Percentiles rank a stretch among this genome's conserved stretches.
phyloP scores from a whole-genome alignment of 2,113 vertebrate species.

The Phasianus colchicus region DNA sequence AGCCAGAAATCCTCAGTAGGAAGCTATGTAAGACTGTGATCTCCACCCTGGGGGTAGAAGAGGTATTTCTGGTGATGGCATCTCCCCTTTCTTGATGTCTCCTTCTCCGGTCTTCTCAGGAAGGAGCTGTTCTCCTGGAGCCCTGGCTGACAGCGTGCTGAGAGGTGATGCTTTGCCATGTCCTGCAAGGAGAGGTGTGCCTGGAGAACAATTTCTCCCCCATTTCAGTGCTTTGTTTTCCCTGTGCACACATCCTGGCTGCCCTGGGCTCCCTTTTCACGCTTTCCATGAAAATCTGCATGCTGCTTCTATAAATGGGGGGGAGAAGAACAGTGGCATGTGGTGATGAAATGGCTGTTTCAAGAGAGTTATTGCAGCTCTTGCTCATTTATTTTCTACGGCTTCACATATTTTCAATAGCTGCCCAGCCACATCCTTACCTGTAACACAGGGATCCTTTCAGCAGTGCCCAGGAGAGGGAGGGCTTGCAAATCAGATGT shows the following conservation, averaged over 20 bases:
- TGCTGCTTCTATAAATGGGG: background rate
- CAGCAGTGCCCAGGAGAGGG: conserved; percentile 28
- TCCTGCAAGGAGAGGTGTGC: background rate
- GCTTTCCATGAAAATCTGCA: fast-evolving
- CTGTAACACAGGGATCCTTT: conserved; percentile 76
- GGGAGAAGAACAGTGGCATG: background rate
- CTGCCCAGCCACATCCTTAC: conserved; percentile 73
- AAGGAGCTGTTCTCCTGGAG: background rate
- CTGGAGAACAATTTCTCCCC: background rate
- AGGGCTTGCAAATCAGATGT: conserved; percentile 54
- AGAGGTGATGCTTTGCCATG: background rate
- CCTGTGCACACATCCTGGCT: background rate
- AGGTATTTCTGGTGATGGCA: background rate
- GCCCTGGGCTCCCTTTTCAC: background rate
- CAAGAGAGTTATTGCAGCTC: conserved; percentile 55
- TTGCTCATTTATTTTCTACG: conserved; percentile 68
- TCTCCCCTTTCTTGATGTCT: background rate
- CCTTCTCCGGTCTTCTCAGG: background rate
- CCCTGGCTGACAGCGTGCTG: background rate
- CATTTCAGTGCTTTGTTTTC: background rate
- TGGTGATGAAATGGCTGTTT: conserved; percentile 66
- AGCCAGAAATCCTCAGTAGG: background rate
- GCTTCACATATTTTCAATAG: conserved; percentile 76
- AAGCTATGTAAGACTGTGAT: background rate
- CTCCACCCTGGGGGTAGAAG: background rate